Percentiles rank a stretch among this genome's conserved stretches.
Conservation (phyloP, 2,888 invertebrate species). For the Tetragnatha montana region DNA sequence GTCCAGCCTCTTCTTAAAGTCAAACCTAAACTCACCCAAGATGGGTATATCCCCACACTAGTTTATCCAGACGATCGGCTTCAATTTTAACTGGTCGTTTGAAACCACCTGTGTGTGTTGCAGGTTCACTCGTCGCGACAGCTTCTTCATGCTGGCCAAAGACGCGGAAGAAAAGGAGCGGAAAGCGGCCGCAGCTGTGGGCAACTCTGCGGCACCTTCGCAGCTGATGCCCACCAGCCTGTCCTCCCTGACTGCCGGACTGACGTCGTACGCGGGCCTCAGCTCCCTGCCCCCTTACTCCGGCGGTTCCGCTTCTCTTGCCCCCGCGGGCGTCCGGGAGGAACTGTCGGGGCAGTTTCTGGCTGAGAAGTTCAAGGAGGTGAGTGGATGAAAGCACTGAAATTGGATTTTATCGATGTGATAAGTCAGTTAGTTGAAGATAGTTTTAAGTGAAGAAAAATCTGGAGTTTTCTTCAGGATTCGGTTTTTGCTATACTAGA, state of each 20-base stretch:
- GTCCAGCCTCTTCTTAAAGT: too few relatives aligned
- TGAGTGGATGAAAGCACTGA: neutral
- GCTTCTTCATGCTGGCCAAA: slow-evolving; percentile 66
- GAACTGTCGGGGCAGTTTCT: slow-evolving; percentile 7
- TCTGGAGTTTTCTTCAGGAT: too few relatives aligned
- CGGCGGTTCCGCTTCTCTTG: neutral
- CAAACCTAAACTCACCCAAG: too few relatives aligned
- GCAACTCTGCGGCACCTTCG: neutral
- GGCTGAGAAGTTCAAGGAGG: slow-evolving; percentile 64
- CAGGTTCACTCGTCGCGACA: slow-evolving; percentile 55
- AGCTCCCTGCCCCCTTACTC: neutral
- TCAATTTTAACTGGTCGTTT: too few relatives aligned
- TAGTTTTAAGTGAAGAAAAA: too few relatives aligned
- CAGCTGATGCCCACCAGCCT: slow-evolving; percentile 21
- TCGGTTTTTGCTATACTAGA: too few relatives aligned
- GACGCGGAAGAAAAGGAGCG: slow-evolving; percentile 42
- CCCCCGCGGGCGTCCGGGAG: neutral
- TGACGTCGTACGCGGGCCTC: neutral
- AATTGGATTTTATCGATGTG: too few relatives aligned
- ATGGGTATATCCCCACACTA: too few relatives aligned
- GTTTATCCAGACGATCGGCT: too few relatives aligned
- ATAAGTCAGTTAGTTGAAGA: too few relatives aligned
- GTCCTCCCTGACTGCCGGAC: neutral
- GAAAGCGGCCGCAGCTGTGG: neutral
- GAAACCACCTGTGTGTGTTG: too few relatives aligned